A percentile compares a stretch with the other conserved stretches of the same genome.
phyloP scores from a whole-genome alignment of 1,140 invertebrate genomes.

The Danaus plexippus region DNA sequence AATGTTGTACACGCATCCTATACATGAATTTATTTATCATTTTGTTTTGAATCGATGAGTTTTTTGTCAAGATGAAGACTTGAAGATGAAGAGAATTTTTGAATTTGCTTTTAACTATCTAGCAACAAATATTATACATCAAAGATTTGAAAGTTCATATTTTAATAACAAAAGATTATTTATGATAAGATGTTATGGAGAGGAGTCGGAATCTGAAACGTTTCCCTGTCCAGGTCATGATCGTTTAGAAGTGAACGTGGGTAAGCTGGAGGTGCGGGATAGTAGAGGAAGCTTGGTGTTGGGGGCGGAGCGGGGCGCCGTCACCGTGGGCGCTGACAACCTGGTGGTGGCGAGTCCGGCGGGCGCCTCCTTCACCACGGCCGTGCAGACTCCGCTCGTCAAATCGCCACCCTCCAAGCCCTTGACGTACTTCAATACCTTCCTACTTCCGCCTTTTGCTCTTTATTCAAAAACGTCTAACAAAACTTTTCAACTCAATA shows the following conservation, averaged over 20 bases:
- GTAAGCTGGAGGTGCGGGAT: conserved; percentile 86
- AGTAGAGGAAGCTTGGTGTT: conserved; percentile 83
- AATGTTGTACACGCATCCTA: too few relatives aligned
- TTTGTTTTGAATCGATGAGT: background rate
- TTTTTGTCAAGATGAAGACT: background rate
- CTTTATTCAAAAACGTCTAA: too few relatives aligned
- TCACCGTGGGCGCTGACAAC: conserved; percentile 86
- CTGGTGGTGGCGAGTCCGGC: conserved; percentile 85
- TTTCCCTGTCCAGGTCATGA: conserved; percentile 74
- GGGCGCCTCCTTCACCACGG: conserved; percentile 86
- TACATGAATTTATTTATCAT: background rate
- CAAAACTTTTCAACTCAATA: too few relatives aligned
- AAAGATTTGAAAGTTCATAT: too few relatives aligned
- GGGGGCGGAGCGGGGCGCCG: conserved; percentile 85
- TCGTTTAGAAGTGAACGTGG: conserved; percentile 84
- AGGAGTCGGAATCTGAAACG: too few relatives aligned
- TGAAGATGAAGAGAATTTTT: too few relatives aligned
- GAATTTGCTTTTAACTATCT: too few relatives aligned
- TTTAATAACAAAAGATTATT: too few relatives aligned
- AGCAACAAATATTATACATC: too few relatives aligned
- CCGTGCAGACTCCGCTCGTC: conserved; percentile 87
- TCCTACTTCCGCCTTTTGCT: too few relatives aligned
- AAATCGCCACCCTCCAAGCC: conserved; percentile 85
- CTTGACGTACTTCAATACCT: conserved; percentile 77
- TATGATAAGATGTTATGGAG: too few relatives aligned